Percentiles rank a stretch among this genome's conserved stretches.
Evolutionary conservation across 2,888 invertebrate species (phyloP).

Genomic region (Leptinotarsa rubiginosa): DNA sequence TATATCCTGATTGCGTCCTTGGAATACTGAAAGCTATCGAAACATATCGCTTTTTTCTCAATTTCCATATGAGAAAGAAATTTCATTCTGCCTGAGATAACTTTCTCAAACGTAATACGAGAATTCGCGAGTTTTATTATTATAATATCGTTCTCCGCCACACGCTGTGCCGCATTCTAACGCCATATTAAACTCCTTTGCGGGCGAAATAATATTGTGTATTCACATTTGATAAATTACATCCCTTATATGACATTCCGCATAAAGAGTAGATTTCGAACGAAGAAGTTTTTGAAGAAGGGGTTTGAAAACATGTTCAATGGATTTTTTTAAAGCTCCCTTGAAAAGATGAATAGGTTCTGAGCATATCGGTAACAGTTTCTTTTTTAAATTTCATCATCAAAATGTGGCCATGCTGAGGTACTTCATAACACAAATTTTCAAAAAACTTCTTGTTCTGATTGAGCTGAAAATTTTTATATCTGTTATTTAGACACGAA

Average conservation of each 20-base stretch:
- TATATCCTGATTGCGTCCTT: neutral
- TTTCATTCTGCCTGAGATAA: constrained; percentile 26
- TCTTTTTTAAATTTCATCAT: too few species aligned
- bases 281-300: neutral
- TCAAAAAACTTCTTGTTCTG: too few species aligned
- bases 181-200: constrained; percentile 10
- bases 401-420: too few species aligned
- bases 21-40: neutral
- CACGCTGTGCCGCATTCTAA: constrained; percentile 19
- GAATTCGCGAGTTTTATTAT: constrained; percentile 20
- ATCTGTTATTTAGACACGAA: too few species aligned
- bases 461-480: too few species aligned
- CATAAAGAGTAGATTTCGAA: neutral
- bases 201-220: constrained; percentile 14
- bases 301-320: neutral
- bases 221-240: constrained; percentile 16
- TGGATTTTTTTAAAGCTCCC: neutral
- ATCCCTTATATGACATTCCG: neutral
- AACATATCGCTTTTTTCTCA: constrained; percentile 4
- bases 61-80: constrained; percentile 3
- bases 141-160: constrained; percentile 23
- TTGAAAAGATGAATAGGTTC: neutral
- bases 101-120: constrained; percentile 24
- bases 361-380: too few species aligned
- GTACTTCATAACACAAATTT: too few species aligned